phyloP scores from a whole-genome alignment of 2,113 vertebrate species.

The Ariopsis seemanni region DNA sequence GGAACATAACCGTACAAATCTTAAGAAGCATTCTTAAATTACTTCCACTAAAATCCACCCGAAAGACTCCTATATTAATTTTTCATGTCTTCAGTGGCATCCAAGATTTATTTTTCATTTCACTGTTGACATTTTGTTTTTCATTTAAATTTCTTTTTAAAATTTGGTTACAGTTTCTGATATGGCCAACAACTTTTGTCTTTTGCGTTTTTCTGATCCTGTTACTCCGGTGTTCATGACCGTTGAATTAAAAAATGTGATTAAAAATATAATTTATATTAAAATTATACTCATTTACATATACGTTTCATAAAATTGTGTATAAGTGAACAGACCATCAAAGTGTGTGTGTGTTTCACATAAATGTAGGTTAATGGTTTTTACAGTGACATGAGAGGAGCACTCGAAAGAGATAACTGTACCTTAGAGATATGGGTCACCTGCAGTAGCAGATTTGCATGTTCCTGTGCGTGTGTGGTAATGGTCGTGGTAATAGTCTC shows the following conservation, averaged over 20 bases:
- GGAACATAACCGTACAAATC: not conserved
- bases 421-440: slow-evolving; percentile 29
- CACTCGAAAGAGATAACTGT: slow-evolving; percentile 28
- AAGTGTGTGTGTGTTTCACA: not conserved
- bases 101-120: not conserved
- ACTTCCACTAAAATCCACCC: not conserved
- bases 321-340: not conserved
- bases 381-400: slow-evolving; percentile 16
- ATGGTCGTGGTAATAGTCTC: slow-evolving; percentile 1
- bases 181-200: not conserved
- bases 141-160: not conserved
- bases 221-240: no score
- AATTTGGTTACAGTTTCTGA: not conserved
- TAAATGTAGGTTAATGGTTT: slow-evolving; percentile 37
- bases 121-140: no score
- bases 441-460: slow-evolving; percentile 27
- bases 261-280: not conserved
- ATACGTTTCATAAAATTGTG: not conserved
- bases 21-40: not conserved
- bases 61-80: not conserved
- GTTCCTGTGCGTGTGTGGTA: slow-evolving; percentile 17
- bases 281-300: not conserved
- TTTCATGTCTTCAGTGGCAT: not conserved
- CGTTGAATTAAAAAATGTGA: no score
- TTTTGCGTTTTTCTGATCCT: no score